phyloP scores from a whole-genome alignment of 2,888 invertebrate genomes.

The Agriopis leucophaearia region DNA sequence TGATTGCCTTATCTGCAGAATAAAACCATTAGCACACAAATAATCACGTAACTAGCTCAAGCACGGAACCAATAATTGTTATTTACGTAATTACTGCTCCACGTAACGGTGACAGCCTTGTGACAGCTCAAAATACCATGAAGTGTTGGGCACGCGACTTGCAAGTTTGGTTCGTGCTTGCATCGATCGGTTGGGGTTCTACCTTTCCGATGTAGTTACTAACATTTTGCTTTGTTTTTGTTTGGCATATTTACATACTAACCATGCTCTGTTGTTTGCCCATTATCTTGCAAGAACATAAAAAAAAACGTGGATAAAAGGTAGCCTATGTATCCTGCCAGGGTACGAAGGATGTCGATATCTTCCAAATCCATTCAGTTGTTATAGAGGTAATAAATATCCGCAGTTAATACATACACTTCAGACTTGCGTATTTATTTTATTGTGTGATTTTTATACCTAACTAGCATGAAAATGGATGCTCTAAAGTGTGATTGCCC shows the following conservation, averaged over 20 bases:
- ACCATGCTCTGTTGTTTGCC: not conserved
- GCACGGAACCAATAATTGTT: constrained; percentile 26
- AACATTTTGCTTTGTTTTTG: constrained; percentile 3
- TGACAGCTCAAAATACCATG: constrained; percentile 48
- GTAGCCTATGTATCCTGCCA: no score
- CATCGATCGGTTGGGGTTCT: not conserved
- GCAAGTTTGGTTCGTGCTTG: constrained; percentile 42
- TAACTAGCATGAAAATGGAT: no score
- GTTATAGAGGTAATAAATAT: no score
- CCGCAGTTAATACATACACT: no score
- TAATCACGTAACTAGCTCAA: constrained; percentile 11
- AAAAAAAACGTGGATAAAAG: no score
- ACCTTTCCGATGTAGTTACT: not conserved
- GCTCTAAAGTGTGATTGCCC: no score
- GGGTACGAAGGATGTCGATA: no score
- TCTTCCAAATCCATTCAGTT: no score
- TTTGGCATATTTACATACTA: not conserved
- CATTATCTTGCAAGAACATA: no score
- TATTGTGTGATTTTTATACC: no score
- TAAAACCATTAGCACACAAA: constrained; percentile 8
- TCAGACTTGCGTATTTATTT: no score
- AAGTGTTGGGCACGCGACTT: constrained; percentile 58
- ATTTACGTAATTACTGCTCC: constrained; percentile 28
- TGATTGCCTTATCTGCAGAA: not conserved
- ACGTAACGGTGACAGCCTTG: constrained; percentile 41